A percentile compares a stretch with the other conserved stretches of the same genome.
Evolutionary conservation across 2,888 invertebrate genomes (phyloP).

Genomic region (Pogonocherus hispidulus): DNA sequence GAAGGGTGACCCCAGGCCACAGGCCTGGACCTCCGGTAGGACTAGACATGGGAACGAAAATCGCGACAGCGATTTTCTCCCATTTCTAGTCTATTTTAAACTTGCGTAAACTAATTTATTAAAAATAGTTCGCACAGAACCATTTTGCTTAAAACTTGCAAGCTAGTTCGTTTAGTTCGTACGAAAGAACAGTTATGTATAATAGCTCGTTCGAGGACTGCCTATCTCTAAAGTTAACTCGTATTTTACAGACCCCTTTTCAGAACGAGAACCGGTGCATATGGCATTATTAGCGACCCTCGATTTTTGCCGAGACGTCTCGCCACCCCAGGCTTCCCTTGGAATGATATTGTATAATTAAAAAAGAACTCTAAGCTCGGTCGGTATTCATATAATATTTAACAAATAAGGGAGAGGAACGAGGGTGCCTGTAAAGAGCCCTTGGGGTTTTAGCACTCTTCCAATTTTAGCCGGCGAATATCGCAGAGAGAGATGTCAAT

Average conservation of each 20-base stretch:
- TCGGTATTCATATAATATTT: constrained; percentile 60
- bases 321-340: constrained; percentile 38
- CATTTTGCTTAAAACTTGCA: too few relatives aligned
- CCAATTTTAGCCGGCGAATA: constrained; percentile 46
- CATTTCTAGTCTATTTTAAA: too few relatives aligned
- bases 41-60: too few relatives aligned
- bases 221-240: constrained; percentile 53
- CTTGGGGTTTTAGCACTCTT: constrained; percentile 46
- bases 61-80: too few relatives aligned
- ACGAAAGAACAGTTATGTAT: too few relatives aligned
- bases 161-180: too few relatives aligned
- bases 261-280: constrained; percentile 42
- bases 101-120: too few relatives aligned
- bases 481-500: constrained; percentile 34
- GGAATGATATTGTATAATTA: constrained; percentile 57
- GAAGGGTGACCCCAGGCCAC: too few relatives aligned
- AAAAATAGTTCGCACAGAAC: too few relatives aligned
- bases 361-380: constrained; percentile 56
- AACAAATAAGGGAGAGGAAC: constrained; percentile 56
- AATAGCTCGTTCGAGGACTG: too few relatives aligned
- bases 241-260: constrained; percentile 45
- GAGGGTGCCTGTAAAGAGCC: constrained; percentile 42
- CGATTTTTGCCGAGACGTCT: constrained; percentile 28
- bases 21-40: too few relatives aligned
- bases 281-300: constrained; percentile 40